Evolutionary conservation across 2,888 invertebrate genomes (phyloP), one percentile per base, ranked within the genome.

Genomic region (Formica aserva): DNA sequence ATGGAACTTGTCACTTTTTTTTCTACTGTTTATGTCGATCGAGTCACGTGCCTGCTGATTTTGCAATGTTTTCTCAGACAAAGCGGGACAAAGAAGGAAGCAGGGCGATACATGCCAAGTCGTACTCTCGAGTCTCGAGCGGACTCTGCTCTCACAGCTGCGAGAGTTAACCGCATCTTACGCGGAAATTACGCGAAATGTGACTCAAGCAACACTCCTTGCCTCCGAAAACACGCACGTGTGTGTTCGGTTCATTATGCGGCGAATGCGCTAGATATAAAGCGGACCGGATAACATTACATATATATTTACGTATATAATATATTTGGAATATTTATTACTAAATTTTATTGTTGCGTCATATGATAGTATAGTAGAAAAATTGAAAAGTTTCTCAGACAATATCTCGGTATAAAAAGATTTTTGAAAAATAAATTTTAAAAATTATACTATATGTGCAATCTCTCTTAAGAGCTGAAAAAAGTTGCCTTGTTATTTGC

Each of bases 71-170:
- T 89, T 86, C 77, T 81, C 29, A 52, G 77, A 90, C 89, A 89
- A 90, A 87, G 89, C 65, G 66, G 67, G 62, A 85, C 66, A 81
- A 85, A 89, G 55, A 52, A 66, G 26, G 75, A 65, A 32, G 72
- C 45, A 26, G 32, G 62, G 15, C 82, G 62, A 74, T 86, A 83
- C 29, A 75, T 84, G 41, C 11, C 60, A 85, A 78, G 76, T 38
- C 35, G 72, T 81, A 81, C 75, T 63, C 26, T 26, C 26, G 26
- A 26, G 26, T 35, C 38, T 87, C 81, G 65, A 81, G 60, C 65
- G 90, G 91, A 90, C 90, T 90, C 87, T 89, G 90, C 26, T 77
- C 91, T 80, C 67, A 81, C 91, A 89, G 91, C 91, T 89, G 91
- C 77, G 69, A 26, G 52, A 83, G 52, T 60, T 66, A 84, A 75